These are phyloP conservation scores for Macrosiphum euphorbiae DNA, from an alignment of 2,888 invertebrate species.

Conservation along the genomic window DNA sequence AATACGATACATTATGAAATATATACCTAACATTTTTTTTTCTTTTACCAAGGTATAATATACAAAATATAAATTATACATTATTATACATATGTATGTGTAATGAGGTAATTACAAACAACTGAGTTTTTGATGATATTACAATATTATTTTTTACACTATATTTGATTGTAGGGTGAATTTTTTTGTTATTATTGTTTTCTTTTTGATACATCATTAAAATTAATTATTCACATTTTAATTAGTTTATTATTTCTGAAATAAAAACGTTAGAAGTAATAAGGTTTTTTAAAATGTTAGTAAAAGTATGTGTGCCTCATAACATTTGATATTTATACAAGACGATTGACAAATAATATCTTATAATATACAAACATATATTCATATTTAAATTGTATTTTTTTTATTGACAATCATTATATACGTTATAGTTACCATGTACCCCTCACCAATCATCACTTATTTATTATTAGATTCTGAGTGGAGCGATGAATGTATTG, in stretches of 20 bases:
- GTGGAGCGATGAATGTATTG: too few relatives aligned
- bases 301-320: background rate
- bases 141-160: slow-evolving; percentile 8
- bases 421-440: background rate
- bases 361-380: background rate
- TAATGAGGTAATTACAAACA: background rate
- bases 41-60: background rate
- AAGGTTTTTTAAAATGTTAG: background rate
- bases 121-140: background rate
- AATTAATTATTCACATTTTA: background rate
- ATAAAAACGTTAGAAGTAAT: background rate
- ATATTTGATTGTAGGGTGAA: background rate
- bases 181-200: background rate
- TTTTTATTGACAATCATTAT: background rate
- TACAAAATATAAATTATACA: background rate
- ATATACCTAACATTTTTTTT: background rate
- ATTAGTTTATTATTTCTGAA: slow-evolving; percentile 5
- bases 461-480: too few relatives aligned
- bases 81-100: background rate
- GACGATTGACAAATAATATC: too few relatives aligned
- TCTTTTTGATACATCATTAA: slow-evolving; percentile 20
- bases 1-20: background rate
- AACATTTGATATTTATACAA: background rate
- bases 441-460: background rate
- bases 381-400: background rate